Evolutionary conservation across 2,888 invertebrate species (phyloP), one percentile per base, ranked within the genome.

Genomic region (Sminthurides aquaticus): DNA sequence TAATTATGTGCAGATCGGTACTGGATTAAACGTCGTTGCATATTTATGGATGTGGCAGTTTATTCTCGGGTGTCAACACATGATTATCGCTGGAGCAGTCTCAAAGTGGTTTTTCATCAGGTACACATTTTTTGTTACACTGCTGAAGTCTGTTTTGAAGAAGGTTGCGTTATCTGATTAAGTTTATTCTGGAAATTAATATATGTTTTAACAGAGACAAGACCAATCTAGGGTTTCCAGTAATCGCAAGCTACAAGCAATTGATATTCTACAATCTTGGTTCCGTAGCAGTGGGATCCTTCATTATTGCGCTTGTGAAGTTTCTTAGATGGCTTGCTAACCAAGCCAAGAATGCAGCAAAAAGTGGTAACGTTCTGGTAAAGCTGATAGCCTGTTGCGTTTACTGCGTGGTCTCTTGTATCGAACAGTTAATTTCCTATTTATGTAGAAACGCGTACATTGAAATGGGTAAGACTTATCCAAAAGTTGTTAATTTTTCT

Each of bases 281-380:
- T n/a, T 86, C 90, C 0, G 82, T 90, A 8, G 88, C 89, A 1
- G 83, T 90, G 65, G 90, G 90, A 0, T 86, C 90, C 0, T 79
- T 90, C 60, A 78, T 90, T 26, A 86, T 90, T 63, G 86, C 88
- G 25, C 77, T 87, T 1, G 82, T 89, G 20, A 86, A 88, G 77
- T 76, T 89, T 48, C 77, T 87, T 25, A 80, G 88, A 57, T 77
- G 81, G 0, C 74, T 84, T 8, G 73, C 84, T 20, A 77, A 77
- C 55, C 74, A 70, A 27, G 65, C 80, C 20, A 77, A 82, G 70
- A 80, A 80, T 28, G 76, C 78, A 29, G 73, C 82, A 28, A 80
- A 80, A 66, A 78, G 78, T 1, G 78, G 79, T 48, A 86, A 85
- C 72, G 77, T 77, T 55, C 72, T 79, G 5, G 79, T 80, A 1